Percentiles rank a stretch among this genome's conserved stretches.
These are phyloP conservation scores for Podarcis cretensis DNA, from an alignment of 2,113 vertebrate genomes.

Conservation along the genomic window DNA sequence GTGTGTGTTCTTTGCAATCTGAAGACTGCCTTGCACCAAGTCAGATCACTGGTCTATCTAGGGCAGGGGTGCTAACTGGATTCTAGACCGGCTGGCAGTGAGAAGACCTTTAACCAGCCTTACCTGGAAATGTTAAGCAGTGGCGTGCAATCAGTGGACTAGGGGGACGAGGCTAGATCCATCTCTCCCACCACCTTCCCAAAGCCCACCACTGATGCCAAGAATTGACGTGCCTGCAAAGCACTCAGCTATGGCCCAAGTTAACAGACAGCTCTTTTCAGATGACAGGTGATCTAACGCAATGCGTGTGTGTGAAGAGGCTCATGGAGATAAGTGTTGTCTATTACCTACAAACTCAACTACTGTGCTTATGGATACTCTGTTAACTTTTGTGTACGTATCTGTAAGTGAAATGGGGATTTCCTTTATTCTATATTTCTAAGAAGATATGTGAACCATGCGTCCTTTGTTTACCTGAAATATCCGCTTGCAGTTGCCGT, in stretches of 20 bases:
- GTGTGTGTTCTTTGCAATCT: background rate
- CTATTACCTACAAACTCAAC: background rate
- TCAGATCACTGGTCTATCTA: background rate
- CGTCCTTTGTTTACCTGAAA: conserved; percentile 87
- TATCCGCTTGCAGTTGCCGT: conserved; percentile 96
- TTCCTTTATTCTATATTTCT: conserved; percentile 27
- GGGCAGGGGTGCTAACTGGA: background rate
- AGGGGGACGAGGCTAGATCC: no score
- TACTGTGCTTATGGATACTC: background rate
- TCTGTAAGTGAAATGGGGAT: background rate
- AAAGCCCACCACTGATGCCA: background rate
- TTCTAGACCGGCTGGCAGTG: background rate
- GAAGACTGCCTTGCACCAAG: background rate
- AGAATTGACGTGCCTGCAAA: background rate
- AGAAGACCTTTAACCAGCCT: background rate
- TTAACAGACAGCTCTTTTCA: background rate
- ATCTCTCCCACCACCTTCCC: no score
- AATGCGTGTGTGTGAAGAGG: background rate
- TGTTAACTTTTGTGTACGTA: background rate
- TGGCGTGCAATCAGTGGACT: no score
- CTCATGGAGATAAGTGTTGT: background rate
- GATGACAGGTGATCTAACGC: background rate
- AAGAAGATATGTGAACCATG: conserved; percentile 1
- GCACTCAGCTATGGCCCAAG: background rate
- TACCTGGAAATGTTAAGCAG: background rate